Conservation (phyloP, 2,113 vertebrate genomes). For the Ictidomys tridecemlineatus region DNA sequence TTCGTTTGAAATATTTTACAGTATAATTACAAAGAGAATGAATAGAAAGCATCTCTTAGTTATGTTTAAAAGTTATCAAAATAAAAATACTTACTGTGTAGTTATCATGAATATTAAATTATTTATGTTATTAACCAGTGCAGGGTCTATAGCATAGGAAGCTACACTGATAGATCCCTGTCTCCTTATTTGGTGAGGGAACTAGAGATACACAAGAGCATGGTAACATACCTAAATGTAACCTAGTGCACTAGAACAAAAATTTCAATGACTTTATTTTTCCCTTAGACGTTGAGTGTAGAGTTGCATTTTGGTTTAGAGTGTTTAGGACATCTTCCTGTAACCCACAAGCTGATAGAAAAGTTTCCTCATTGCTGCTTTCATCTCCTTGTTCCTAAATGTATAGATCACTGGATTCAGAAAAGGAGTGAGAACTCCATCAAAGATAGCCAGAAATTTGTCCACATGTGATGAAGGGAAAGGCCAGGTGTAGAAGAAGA, state of each 20-base stretch:
- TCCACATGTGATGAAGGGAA: too few species aligned
- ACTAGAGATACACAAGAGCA: neutral
- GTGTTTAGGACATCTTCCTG: neutral
- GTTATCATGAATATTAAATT: neutral
- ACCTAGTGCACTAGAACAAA: neutral
- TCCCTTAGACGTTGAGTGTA: neutral
- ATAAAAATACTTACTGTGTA: neutral
- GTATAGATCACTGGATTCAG: too few species aligned
- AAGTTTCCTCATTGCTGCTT: neutral
- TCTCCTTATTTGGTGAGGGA: neutral
- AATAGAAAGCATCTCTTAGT: neutral
- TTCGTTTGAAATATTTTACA: neutral
- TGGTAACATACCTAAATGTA: neutral
- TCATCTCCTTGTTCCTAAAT: too few species aligned
- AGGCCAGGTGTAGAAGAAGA: too few species aligned
- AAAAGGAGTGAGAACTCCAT: too few species aligned
- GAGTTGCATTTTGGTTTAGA: neutral
- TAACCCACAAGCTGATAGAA: constrained; percentile 48
- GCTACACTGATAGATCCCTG: neutral
- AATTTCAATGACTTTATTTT: constrained; percentile 6
- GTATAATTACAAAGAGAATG: neutral
- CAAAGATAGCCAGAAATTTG: neutral
- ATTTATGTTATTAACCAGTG: neutral
- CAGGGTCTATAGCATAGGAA: neutral
- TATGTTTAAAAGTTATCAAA: neutral